Evolutionary conservation across 2,888 invertebrate species (phyloP).

Genomic region (Asteroscopus sphinx): DNA sequence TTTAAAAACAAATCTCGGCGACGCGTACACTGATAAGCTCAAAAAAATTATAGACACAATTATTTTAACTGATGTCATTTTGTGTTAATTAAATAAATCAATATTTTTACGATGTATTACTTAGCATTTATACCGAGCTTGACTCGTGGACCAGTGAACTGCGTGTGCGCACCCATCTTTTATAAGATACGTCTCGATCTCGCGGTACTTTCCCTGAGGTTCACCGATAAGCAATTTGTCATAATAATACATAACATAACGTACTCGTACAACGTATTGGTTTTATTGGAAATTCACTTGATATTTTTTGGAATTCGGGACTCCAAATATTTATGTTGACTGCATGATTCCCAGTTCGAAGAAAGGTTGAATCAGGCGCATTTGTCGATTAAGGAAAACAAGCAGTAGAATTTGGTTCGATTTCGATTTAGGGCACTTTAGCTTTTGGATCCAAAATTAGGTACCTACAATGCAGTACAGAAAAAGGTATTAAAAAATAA

Average conservation of each 20-base stretch:
- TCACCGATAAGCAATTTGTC: slow-evolving; percentile 32
- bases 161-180: slow-evolving; percentile 13
- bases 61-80: slow-evolving; percentile 34
- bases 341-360: slow-evolving; percentile 12
- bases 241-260: slow-evolving; percentile 12
- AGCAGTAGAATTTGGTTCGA: not conserved
- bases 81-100: slow-evolving; percentile 19
- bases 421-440: not conserved
- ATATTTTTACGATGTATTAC: slow-evolving; percentile 6
- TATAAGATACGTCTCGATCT: slow-evolving; percentile 31
- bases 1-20: slow-evolving; percentile 16
- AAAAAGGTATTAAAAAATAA: too few species aligned
- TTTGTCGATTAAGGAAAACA: slow-evolving; percentile 28
- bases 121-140: slow-evolving; percentile 17
- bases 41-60: slow-evolving; percentile 27
- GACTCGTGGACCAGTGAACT: slow-evolving; percentile 32
- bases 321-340: slow-evolving; percentile 21
- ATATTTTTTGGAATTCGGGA: slow-evolving; percentile 30
- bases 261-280: too few species aligned
- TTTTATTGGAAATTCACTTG: slow-evolving; percentile 2
- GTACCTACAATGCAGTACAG: too few species aligned
- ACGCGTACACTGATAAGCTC: slow-evolving; percentile 25
- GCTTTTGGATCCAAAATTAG: too few species aligned
- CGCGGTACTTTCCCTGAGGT: slow-evolving; percentile 50
- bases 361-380: slow-evolving; percentile 23